Base-by-base conservation (phyloP, 2,797 vertebrate species). In the Odontamblyopus rebecca region DNA sequence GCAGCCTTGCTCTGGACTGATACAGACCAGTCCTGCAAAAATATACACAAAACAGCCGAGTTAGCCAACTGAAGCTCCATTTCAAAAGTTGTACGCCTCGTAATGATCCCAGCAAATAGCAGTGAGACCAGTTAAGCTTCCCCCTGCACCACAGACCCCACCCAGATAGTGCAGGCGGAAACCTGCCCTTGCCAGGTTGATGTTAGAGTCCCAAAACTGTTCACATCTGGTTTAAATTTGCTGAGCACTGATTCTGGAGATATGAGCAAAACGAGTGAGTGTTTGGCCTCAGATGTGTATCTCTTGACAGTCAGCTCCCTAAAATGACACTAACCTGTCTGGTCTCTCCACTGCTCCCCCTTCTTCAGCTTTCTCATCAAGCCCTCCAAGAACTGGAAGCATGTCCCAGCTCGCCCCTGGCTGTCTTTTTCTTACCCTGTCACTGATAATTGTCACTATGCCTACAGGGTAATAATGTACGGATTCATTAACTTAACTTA, bases 181-280 rank as follows among this genome's bases (percentile, higher is more conserved):
- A 85, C 77, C 80, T 86, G 81, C 79, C 81, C 71, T 75, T 82
- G 81, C 86, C 89, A 87, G 88, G 88, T 87, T 83, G 77, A 85
- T 83, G 84, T 77, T 23, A 54, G 71, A 72, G 82, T 89, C 83
- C 80, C 83, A 80, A 75, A 82, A 76, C 74, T 74, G 84, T 74
- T 68, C 75, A 88, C 89, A 91, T 91, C 89, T 92, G 89, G 74
- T 87, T 81, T 73, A 66, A 71, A 89, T 92, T 89, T 82, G 73
- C 69, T 12, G 67, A 84, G 84, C 72, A 56, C 63, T 68, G 77
- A 84, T 75, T 83, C 68, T 67, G 63, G 7, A 59, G 79, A 82
- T 78, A 76, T n/a, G 64, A 48, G 76, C 7, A 38, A 60, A 62
- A 44, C 68, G 69, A 50, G 72, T 71, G 79, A 53, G 16, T 71